These are phyloP conservation scores for Boloria euphrosyne DNA, from an alignment of 2,888 invertebrate species.

Conservation along the genomic window DNA sequence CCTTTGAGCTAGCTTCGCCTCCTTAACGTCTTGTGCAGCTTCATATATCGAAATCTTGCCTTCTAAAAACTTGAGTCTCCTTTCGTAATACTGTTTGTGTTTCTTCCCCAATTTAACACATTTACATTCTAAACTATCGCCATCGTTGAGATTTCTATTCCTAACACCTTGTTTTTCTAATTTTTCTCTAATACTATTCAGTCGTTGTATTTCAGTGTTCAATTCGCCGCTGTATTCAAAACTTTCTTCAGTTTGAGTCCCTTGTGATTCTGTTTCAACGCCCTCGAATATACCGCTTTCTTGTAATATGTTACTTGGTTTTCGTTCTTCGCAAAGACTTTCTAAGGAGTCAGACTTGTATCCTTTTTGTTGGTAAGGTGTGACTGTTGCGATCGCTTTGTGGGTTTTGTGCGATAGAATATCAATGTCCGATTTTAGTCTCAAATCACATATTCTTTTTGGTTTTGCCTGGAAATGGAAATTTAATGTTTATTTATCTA, in stretches of 20 bases:
- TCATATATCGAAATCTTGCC: slow-evolving; percentile 85
- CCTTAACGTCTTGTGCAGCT: slow-evolving; percentile 84
- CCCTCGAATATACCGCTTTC: slow-evolving; percentile 89
- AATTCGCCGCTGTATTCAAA: slow-evolving; percentile 79
- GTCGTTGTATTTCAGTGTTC: slow-evolving; percentile 84
- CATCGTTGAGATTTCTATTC: slow-evolving; percentile 72
- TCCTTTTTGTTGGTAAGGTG: slow-evolving; percentile 82
- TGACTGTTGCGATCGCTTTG: slow-evolving; percentile 85
- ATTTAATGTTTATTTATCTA: not conserved
- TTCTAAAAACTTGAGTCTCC: slow-evolving; percentile 84
- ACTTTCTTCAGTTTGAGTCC: slow-evolving; percentile 82
- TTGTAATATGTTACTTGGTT: slow-evolving; percentile 83
- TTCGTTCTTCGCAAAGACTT: slow-evolving; percentile 75
- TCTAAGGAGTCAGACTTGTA: slow-evolving; percentile 75
- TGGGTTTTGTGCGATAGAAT: slow-evolving; percentile 70
- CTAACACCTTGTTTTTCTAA: slow-evolving; percentile 83
- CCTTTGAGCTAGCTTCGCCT: slow-evolving; percentile 83
- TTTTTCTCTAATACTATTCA: slow-evolving; percentile 84
- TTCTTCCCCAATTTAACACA: slow-evolving; percentile 80
- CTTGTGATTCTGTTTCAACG: slow-evolving; percentile 72
- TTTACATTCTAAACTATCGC: slow-evolving; percentile 74
- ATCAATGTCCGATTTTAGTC: slow-evolving; percentile 68
- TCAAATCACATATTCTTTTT: slow-evolving; percentile 69
- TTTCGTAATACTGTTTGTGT: slow-evolving; percentile 85
- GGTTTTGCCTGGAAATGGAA: slow-evolving; percentile 67